Conservation (phyloP, 2,113 vertebrate genomes). For the Paramisgurnus dabryanus region DNA sequence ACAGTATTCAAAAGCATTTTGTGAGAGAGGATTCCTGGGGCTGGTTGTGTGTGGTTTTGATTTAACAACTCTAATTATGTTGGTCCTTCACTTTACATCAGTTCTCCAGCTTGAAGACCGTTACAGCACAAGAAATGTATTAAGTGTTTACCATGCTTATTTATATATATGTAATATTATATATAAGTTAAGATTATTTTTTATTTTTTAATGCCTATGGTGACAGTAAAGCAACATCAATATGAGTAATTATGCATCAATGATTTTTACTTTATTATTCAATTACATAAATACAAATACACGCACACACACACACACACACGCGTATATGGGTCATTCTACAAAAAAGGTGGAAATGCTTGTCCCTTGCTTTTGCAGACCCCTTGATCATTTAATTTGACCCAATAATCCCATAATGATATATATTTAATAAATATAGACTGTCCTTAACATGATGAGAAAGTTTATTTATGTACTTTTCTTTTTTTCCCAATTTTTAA, state of each 20-base stretch:
- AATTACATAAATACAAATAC: not conserved
- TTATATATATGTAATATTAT: not conserved
- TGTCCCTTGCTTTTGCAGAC: too few relatives aligned
- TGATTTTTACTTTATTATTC: not conserved
- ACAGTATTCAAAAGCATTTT: not conserved
- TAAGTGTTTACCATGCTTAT: not conserved
- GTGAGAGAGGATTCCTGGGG: not conserved
- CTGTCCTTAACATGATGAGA: too few relatives aligned
- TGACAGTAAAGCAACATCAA: not conserved
- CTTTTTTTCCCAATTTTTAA: too few relatives aligned
- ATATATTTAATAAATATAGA: too few relatives aligned
- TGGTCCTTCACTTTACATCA: not conserved
- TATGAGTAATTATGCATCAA: not conserved
- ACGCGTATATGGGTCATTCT: too few relatives aligned
- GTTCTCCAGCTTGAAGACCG: not conserved
- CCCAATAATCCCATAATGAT: too few relatives aligned
- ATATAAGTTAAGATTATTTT: not conserved
- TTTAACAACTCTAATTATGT: not conserved
- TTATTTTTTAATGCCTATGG: not conserved
- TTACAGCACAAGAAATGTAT: not conserved
- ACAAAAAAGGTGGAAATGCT: too few relatives aligned
- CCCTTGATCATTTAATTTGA: too few relatives aligned
- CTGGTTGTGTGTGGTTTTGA: not conserved
- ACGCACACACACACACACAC: too few relatives aligned
- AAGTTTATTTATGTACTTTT: too few relatives aligned